A percentile compares a stretch with the other conserved stretches of the same genome.
Conservation (phyloP, 2,888 invertebrate species). For the Phragmatobia fuliginosa region DNA sequence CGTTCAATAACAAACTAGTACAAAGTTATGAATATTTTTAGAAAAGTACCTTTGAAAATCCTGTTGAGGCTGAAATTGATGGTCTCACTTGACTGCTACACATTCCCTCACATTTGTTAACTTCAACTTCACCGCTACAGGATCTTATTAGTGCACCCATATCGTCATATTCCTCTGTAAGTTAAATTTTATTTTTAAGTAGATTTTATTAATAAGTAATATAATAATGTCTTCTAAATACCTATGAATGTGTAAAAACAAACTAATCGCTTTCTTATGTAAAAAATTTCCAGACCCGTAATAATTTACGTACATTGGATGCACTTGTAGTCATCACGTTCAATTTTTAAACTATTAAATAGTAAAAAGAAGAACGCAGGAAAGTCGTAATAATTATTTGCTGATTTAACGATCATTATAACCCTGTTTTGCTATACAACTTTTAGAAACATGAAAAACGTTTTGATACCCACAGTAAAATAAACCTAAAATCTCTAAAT, state of each 20-base stretch:
- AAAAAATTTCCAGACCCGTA: neutral
- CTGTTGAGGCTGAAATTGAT: constrained; percentile 94
- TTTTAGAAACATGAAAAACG: neutral
- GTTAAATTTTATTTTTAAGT: neutral
- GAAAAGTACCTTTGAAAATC: constrained; percentile 92
- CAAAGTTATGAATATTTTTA: neutral
- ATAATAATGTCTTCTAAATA: neutral
- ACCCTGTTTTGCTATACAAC: neutral
- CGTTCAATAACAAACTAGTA: neutral
- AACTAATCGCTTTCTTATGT: neutral
- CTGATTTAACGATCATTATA: neutral
- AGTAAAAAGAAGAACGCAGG: neutral
- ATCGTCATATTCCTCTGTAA: constrained; percentile 94
- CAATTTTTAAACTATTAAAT: neutral
- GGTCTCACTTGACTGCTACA: constrained; percentile 97
- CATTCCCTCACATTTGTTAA: constrained; percentile 97
- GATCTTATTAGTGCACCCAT: constrained; percentile 93
- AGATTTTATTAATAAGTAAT: neutral
- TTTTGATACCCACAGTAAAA: neutral
- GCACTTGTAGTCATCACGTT: neutral
- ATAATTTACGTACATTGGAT: neutral
- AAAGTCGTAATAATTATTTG: neutral
- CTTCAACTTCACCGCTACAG: constrained; percentile 95
- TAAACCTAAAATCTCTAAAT: too few relatives aligned
- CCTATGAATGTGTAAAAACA: too few relatives aligned